Evolutionary conservation across 1,140 invertebrate species (phyloP), one percentile per base, ranked within the genome.

Genomic region (Oedothorax gibbosus): DNA sequence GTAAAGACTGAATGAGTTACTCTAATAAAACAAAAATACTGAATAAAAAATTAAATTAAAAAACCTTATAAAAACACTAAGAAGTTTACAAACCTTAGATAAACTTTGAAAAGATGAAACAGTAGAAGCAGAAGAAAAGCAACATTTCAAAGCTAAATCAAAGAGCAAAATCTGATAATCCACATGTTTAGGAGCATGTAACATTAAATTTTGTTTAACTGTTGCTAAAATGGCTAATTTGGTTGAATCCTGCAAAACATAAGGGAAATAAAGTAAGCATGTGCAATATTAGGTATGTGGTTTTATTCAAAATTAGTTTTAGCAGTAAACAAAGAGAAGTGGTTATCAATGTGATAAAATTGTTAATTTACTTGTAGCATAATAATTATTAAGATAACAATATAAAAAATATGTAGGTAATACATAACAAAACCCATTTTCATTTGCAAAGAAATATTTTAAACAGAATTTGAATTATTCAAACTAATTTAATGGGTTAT

Each of bases 141-240:
- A 81, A 49, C 78, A 81, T 14, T 81, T 69, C 21, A 81, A 60
- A 57, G 71, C 49, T n/a, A 81, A 49, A 53, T 71, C 66, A 81
- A 81, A 81, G 35, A 81, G 21, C 18, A 81, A 50, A 18, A 64
- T 81, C 14, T 81, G 78, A 50, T 81, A 71, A 10, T 69, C 56
- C 0, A 56, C 7, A 21, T 15, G 50, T 14, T 71, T 69, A n/a
- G 66, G 54, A 50, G 54, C 49, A 14, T 81, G 66, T 12, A 9
- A 51, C 51, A 57, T 69, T 8, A 81, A 14, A 71, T 71, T 81
- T 49, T 7, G 49, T 60, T 81, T 81, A 14, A 81, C 78, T 0
- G 21, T 50, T 71, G 69, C 78, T 8, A 81, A 54, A 7, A 81
- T 68, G 50, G 78, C 78, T n/a, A 49, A 10, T 71, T 81, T 62